Evolutionary conservation across 2,797 vertebrate species (phyloP).

Genomic region (Aselliscus stoliczkanus): DNA sequence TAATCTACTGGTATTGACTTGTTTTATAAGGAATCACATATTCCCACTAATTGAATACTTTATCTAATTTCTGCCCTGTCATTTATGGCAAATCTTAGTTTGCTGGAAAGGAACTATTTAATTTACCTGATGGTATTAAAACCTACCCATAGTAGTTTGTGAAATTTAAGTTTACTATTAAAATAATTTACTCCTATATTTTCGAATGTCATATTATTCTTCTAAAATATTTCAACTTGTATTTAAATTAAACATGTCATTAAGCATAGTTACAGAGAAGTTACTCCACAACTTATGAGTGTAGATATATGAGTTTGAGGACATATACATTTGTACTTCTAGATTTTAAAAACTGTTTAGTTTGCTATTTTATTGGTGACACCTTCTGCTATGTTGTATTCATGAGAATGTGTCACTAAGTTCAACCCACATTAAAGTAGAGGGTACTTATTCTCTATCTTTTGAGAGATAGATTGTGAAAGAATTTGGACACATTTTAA

Average conservation of each 20-base stretch:
- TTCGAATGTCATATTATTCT: slow-evolving; percentile 15
- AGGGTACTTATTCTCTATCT: not conserved
- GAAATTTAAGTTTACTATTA: slow-evolving; percentile 30
- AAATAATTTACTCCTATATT: not conserved
- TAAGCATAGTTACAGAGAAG: not conserved
- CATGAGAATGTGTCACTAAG: not conserved
- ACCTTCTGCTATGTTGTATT: not conserved
- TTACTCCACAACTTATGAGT: not conserved
- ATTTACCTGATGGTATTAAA: not conserved
- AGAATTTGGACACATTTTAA: not conserved
- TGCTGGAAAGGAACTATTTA: not conserved
- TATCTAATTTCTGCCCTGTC: slow-evolving; percentile 8
- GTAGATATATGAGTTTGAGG: not conserved
- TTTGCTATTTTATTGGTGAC: slow-evolving; percentile 3
- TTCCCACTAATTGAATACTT: not conserved
- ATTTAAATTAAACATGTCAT: slow-evolving; percentile 24
- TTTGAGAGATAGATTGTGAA: not conserved
- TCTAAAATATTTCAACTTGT: slow-evolving; percentile 1
- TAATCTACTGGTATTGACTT: not conserved
- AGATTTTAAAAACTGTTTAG: not conserved
- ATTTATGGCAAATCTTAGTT: not conserved
- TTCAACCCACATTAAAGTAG: not conserved
- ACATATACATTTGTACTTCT: not conserved
- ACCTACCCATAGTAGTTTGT: not conserved
- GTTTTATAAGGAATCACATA: not conserved